A percentile compares a stretch with the other conserved stretches of the same genome.
phyloP scores from a whole-genome alignment of 2,888 invertebrate genomes.

The Gryllus longicercus region DNA sequence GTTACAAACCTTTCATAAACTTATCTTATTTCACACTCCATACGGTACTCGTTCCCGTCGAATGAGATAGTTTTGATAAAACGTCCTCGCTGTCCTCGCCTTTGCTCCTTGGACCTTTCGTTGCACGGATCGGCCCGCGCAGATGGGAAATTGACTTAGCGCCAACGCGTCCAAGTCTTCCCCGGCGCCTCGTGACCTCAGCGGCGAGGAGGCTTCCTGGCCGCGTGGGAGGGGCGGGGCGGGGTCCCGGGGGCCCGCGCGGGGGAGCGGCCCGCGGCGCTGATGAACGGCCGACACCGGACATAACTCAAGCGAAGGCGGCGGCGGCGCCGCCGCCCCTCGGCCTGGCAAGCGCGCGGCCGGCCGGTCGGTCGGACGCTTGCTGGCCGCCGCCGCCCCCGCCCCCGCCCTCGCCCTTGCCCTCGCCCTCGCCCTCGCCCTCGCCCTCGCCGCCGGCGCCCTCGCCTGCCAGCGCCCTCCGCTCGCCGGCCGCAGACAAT shows the following conservation, averaged over 20 bases:
- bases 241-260: neutral
- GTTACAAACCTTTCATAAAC: too few relatives aligned
- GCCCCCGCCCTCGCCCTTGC: neutral
- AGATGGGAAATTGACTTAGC: too few relatives aligned
- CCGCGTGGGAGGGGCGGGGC: neutral
- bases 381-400: neutral
- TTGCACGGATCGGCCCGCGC: too few relatives aligned
- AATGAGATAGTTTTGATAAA: too few relatives aligned
- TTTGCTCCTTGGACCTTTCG: too few relatives aligned
- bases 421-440: neutral
- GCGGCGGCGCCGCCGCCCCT: neutral
- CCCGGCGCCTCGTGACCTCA: too few relatives aligned
- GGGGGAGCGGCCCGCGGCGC: slow-evolving; percentile 24
- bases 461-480: neutral
- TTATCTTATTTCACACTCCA: too few relatives aligned
- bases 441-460: neutral
- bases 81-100: too few relatives aligned
- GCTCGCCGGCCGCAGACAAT: neutral
- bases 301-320: slow-evolving; percentile 26
- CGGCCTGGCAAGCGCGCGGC: too few relatives aligned
- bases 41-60: too few relatives aligned
- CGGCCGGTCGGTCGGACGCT: too few relatives aligned
- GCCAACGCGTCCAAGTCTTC: too few relatives aligned
- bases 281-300: slow-evolving; percentile 27
- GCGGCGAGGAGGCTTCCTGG: neutral